Evolutionary conservation across 1,140 invertebrate genomes (phyloP).

Genomic region (Zaprionus ghesquierei): DNA sequence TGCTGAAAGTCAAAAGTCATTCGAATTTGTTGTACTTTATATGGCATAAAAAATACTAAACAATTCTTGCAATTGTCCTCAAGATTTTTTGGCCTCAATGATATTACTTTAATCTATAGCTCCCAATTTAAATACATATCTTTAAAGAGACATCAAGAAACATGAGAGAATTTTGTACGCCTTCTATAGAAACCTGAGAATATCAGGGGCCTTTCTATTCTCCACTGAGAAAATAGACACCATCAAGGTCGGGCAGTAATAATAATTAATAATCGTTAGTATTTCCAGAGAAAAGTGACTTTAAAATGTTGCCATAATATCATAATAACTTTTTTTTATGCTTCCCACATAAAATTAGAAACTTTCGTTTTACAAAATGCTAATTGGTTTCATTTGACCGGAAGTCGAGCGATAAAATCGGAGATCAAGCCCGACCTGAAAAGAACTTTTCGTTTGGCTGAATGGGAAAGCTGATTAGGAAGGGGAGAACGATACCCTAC

Average conservation of each 20-base stretch:
- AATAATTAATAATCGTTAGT: not conserved
- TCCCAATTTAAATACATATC: not conserved
- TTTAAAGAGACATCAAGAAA: not conserved
- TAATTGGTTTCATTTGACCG: not conserved
- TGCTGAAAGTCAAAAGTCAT: not conserved
- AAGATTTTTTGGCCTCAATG: not conserved
- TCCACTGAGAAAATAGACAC: not conserved
- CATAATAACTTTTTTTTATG: not conserved
- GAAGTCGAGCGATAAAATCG: not conserved
- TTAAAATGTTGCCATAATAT: not conserved
- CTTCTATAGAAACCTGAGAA: not conserved
- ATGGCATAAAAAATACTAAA: not conserved
- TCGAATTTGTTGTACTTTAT: not conserved
- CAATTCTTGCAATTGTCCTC: not conserved
- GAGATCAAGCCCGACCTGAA: not conserved
- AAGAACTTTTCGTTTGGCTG: not conserved
- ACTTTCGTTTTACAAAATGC: conserved; percentile 20
- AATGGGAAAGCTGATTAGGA: conserved; percentile 12
- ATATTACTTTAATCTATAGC: not conserved
- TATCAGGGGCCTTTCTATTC: not conserved
- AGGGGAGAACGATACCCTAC: not conserved
- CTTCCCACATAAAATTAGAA: conserved; percentile 27
- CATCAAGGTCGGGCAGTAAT: not conserved
- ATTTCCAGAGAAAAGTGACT: not conserved
- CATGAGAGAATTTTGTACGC: not conserved